Evolutionary conservation across 92 coral and sea anemone species (phyloP).

Genomic region (Epizoanthus rinbou): DNA sequence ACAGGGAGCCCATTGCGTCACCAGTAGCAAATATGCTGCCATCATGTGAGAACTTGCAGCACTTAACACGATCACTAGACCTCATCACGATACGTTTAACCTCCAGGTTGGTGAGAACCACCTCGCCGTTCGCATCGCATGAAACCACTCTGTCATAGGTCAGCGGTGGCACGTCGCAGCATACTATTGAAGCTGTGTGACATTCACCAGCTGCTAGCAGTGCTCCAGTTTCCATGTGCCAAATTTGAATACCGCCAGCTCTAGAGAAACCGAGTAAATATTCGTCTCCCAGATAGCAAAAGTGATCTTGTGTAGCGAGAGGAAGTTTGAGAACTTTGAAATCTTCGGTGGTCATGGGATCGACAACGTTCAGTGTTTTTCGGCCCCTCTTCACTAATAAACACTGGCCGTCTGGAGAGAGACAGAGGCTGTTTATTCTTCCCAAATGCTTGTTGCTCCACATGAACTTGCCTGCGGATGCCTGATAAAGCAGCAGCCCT

Average conservation of each 20-base stretch:
- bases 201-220: slow-evolving; percentile 14
- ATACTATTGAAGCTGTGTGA: slow-evolving; percentile 22
- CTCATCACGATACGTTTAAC: not conserved
- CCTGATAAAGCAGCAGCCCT: slow-evolving; percentile 46
- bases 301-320: slow-evolving; percentile 9
- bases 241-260: slow-evolving; percentile 12
- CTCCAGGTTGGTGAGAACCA: slow-evolving; percentile 37
- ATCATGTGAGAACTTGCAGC: slow-evolving; percentile 57
- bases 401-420: slow-evolving; percentile 31
- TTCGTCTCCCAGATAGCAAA: slow-evolving; percentile 10
- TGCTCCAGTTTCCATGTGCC: slow-evolving; percentile 24
- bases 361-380: slow-evolving; percentile 5
- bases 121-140: slow-evolving; percentile 41
- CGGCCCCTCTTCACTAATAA: slow-evolving; percentile 36
- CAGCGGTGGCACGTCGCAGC: slow-evolving; percentile 30
- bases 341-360: slow-evolving; percentile 28
- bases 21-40: slow-evolving; percentile 51
- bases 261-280: slow-evolving; percentile 28
- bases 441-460: not conserved
- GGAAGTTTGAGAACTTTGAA: slow-evolving; percentile 12
- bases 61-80: slow-evolving; percentile 3
- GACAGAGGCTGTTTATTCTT: slow-evolving; percentile 28
- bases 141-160: slow-evolving; percentile 37
- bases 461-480: slow-evolving; percentile 50
- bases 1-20: slow-evolving; percentile 45